Conservation (phyloP, 2,113 vertebrate species). For the Turnix velox region DNA sequence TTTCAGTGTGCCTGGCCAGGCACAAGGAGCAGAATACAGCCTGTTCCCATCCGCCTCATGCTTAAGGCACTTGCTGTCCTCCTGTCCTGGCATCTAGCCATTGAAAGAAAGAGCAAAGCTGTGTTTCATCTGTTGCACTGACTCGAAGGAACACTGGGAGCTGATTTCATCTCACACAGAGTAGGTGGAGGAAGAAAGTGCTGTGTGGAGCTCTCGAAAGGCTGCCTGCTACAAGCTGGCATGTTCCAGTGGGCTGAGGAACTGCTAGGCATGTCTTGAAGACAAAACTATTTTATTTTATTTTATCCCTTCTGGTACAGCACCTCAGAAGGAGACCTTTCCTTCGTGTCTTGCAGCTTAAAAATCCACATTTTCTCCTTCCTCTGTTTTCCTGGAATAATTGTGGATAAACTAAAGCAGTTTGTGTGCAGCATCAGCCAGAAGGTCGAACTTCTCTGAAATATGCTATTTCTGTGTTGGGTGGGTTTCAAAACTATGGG, state of each 20-base stretch:
- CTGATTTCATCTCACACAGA: conserved; percentile 13
- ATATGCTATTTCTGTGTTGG: not conserved
- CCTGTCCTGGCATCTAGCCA: conserved; percentile 31
- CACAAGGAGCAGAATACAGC: not conserved
- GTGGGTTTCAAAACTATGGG: not conserved
- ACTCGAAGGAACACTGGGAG: conserved; percentile 29
- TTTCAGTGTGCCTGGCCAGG: not conserved
- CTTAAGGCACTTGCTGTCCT: conserved; percentile 29
- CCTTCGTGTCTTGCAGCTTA: not conserved
- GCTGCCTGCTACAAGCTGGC: conserved; percentile 15
- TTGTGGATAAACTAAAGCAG: not conserved
- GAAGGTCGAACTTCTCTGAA: not conserved
- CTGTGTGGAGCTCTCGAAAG: not conserved
- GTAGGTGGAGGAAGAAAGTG: conserved; percentile 51
- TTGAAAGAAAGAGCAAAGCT: conserved; percentile 49
- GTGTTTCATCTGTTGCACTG: conserved; percentile 44
- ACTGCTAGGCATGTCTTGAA: not conserved
- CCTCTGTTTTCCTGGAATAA: not conserved
- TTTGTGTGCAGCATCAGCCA: not conserved
- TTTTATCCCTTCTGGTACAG: not conserved
- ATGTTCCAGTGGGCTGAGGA: conserved; percentile 42
- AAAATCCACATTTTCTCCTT: not conserved
- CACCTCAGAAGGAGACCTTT: conserved; percentile 15
- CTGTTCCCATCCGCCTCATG: not conserved
- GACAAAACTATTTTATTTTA: not conserved